A percentile compares a stretch with the other conserved stretches of the same genome.
phyloP scores from a whole-genome alignment of 1,140 invertebrate genomes.

The Nasonia longicornis region DNA sequence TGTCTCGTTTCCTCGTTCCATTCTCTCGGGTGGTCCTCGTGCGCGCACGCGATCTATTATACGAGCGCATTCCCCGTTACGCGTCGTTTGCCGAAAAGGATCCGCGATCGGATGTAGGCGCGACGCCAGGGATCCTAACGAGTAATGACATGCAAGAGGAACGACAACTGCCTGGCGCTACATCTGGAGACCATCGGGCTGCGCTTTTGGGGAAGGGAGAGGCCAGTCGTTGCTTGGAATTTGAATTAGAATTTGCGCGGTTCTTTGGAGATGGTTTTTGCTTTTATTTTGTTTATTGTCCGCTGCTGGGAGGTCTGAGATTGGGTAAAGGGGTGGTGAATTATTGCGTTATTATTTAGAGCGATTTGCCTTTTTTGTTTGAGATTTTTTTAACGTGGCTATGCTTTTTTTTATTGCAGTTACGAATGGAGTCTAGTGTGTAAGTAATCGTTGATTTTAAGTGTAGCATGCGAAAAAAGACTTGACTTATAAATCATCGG shows the following conservation, averaged over 20 bases:
- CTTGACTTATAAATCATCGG: neutral
- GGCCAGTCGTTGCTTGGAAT: neutral
- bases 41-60: neutral
- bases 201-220: neutral
- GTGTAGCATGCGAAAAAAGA: neutral
- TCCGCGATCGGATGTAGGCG: conserved; percentile 41
- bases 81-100: conserved; percentile 40
- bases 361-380: no score
- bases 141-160: conserved; percentile 31
- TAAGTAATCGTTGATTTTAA: neutral
- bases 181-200: conserved; percentile 33
- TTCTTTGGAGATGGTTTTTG: no score
- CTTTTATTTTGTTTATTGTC: no score
- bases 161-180: conserved; percentile 10
- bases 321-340: no score
- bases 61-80: neutral
- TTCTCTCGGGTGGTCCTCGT: conserved; percentile 27
- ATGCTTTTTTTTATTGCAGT: no score
- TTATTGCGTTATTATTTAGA: no score
- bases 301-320: no score
- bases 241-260: neutral
- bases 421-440: no score
- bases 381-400: no score
- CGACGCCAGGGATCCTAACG: conserved; percentile 35
- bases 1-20: conserved; percentile 1